phyloP scores from a whole-genome alignment of 2,888 invertebrate species.

The Hyalella azteca region DNA sequence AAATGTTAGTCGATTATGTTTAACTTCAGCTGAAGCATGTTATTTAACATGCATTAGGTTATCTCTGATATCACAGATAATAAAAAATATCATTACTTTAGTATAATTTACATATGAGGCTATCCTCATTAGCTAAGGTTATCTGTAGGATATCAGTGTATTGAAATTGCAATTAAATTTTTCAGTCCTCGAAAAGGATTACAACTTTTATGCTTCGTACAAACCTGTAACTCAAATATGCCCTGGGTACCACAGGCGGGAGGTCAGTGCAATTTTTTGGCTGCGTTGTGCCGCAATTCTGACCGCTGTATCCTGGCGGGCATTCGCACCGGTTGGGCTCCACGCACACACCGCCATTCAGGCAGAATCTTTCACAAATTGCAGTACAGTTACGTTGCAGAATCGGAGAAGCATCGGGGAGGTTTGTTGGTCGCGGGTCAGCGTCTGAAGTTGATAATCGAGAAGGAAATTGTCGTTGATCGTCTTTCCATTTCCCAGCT shows the following conservation, averaged over 20 bases:
- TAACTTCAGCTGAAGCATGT: too few species aligned
- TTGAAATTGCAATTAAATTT: too few species aligned
- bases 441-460: too few species aligned
- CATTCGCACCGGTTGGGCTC: conserved; percentile 30
- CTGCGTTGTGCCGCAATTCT: not conserved
- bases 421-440: not conserved
- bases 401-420: not conserved
- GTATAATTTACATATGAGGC: too few species aligned
- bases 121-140: too few species aligned
- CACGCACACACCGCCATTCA: conserved; percentile 31
- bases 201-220: too few species aligned
- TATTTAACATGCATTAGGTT: too few species aligned
- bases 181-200: too few species aligned
- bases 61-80: too few species aligned
- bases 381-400: conserved; percentile 25
- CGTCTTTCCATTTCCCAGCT: not conserved
- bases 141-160: too few species aligned
- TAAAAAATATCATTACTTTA: too few species aligned
- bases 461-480: not conserved
- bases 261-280: not conserved
- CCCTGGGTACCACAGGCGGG: not conserved
- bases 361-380: not conserved
- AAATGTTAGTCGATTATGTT: too few species aligned
- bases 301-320: not conserved
- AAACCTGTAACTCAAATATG: not conserved